Base-by-base conservation (phyloP, 2,113 vertebrate species). In the Oophaga pumilio region DNA sequence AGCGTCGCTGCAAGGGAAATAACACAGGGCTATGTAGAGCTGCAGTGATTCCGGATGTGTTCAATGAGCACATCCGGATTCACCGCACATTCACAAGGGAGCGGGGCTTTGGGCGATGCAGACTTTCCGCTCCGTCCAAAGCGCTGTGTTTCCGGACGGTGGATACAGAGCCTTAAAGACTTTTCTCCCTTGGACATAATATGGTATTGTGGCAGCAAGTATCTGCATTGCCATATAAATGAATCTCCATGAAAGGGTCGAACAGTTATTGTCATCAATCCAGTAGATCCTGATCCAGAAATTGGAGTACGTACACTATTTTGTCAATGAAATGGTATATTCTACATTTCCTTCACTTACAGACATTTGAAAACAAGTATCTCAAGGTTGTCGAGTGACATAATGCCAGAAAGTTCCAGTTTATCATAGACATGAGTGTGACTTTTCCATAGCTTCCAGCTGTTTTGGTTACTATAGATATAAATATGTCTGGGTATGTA, bases 391-490 rank as follows among this genome's bases (percentile, higher is more conserved):
- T 49, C 11, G 15, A 14, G 59, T 85, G 84, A 85, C 84, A 62
- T 85, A 52, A 85, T 64, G 22, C 22, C 68, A 64, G 84, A 76
- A 64, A 22, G n/a, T 85, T 64, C 66, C 26, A 43, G 18, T 43
- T 76, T 82, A 49, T 85, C 73, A 76, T 85, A 76, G 84, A 77
- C 57, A 77, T 85, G 6, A 52, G 20, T 50, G 33, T 62, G 73
- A 77, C 60, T 76, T 78, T 85, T 85, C 71, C 84, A 76, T 85
- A 85, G 53, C 56, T 50, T 77, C 73, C 71, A 60, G 22, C 84
- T 62, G 33, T 50, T 76, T 52, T 77, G 57, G 84, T 77, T 85
- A 64, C 84, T 64, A 76, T 77, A 76, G 28, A 43, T 24, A 49
- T 85, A 85, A 85, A 76, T 85, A 85, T 50, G 22, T 17, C 50